phyloP scores from a whole-genome alignment of 2,888 invertebrate genomes.

The Leucania comma region DNA sequence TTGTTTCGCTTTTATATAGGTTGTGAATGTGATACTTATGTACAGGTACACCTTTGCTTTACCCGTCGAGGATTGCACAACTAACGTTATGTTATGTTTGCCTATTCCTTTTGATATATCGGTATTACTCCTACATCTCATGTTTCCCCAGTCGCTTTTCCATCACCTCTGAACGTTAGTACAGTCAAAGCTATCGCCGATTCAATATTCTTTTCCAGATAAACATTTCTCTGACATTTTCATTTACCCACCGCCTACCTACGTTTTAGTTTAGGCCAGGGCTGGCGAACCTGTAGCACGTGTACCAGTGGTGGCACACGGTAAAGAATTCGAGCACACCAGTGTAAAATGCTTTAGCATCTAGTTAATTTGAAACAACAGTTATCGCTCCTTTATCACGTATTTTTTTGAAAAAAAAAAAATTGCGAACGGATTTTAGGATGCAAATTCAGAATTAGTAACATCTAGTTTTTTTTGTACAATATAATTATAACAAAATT shows the following conservation, averaged over 20 bases:
- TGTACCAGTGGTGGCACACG: too few relatives aligned
- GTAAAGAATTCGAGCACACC: too few relatives aligned
- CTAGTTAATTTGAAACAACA: too few relatives aligned
- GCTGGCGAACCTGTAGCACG: too few relatives aligned
- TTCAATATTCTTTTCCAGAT: conserved; percentile 27
- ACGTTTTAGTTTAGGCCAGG: conserved; percentile 45
- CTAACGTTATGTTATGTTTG: not conserved
- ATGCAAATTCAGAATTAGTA: too few relatives aligned
- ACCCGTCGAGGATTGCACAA: not conserved
- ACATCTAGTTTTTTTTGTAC: too few relatives aligned
- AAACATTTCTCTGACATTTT: conserved; percentile 26
- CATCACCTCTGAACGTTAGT: not conserved
- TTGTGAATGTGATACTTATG: not conserved
- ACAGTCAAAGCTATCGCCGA: conserved; percentile 15
- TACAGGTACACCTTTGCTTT: not conserved
- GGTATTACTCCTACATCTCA: not conserved
- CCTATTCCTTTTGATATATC: not conserved
- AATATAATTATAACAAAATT: too few relatives aligned
- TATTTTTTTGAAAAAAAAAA: too few relatives aligned
- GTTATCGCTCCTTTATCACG: too few relatives aligned
- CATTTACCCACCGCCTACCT: not conserved
- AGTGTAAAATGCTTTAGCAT: too few relatives aligned
- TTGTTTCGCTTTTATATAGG: too few relatives aligned
- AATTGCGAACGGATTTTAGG: too few relatives aligned
- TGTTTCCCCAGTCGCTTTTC: not conserved